Evolutionary conservation across 2,888 invertebrate species (phyloP).

Genomic region (Agrochola circellaris): DNA sequence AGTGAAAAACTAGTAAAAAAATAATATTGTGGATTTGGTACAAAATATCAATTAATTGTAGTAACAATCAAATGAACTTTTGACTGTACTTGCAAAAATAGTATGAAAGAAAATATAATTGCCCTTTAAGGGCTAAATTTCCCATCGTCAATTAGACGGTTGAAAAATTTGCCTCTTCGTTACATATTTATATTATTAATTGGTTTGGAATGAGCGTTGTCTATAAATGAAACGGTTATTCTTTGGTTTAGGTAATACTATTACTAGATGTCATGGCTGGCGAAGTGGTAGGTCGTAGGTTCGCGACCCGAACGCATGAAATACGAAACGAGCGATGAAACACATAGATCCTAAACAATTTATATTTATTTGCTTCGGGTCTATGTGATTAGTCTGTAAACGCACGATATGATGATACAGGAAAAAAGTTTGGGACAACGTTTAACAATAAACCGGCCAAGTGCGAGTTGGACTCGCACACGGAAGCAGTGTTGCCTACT

Average conservation of each 20-base stretch:
- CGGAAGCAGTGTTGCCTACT: no score
- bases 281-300: neutral
- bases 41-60: neutral
- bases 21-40: neutral
- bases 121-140: neutral
- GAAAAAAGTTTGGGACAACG: no score
- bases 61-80: neutral
- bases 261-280: neutral
- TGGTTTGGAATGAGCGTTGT: neutral
- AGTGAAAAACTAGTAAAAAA: neutral
- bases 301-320: neutral
- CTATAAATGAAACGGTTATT: neutral
- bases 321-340: no score
- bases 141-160: neutral
- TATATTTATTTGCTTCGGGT: no score
- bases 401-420: no score
- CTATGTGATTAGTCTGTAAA: no score
- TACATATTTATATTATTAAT: neutral
- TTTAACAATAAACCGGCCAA: no score
- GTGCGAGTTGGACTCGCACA: no score
- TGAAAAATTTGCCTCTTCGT: neutral
- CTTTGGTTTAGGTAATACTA: neutral
- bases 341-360: no score
- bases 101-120: neutral
- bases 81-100: neutral